Evolutionary conservation across 2,797 vertebrate genomes (phyloP).

Genomic region (Agapornis canus): DNA sequence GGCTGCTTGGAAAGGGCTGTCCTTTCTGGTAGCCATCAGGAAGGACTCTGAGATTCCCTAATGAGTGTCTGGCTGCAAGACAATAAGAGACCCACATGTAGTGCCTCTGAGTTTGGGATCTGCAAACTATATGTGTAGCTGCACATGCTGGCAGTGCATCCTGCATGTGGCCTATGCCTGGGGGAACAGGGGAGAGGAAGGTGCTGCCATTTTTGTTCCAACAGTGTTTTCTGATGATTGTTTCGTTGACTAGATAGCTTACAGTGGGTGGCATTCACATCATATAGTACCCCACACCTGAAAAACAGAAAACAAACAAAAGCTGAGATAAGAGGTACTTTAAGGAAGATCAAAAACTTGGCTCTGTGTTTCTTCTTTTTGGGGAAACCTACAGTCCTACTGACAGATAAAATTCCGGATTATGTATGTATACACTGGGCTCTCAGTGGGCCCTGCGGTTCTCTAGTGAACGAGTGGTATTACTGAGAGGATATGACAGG

Average conservation of each 20-base stretch:
- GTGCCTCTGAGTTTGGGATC: background rate
- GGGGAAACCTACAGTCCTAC: background rate
- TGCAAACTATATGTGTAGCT: background rate
- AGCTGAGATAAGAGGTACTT: constrained; percentile 20
- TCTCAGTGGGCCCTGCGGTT: background rate
- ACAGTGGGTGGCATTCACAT: constrained; percentile 52
- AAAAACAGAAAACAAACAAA: constrained; percentile 64
- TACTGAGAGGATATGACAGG: background rate
- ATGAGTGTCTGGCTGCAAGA: background rate
- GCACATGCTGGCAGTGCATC: background rate
- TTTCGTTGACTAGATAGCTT: background rate
- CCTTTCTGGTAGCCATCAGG: background rate
- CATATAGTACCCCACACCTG: background rate
- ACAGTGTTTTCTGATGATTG: background rate
- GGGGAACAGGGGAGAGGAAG: background rate
- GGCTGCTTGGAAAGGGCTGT: background rate
- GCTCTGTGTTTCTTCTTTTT: constrained; percentile 20
- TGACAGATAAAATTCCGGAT: constrained; percentile 23
- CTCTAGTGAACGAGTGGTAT: background rate
- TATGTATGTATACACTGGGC: background rate
- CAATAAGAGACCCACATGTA: background rate
- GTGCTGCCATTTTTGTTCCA: constrained; percentile 29
- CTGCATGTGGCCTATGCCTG: background rate
- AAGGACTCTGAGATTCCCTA: background rate
- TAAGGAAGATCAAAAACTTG: constrained; percentile 52